A percentile compares a stretch with the other conserved stretches of the same genome.
Conservation (phyloP, 2,797 vertebrate species). For the Hippopotamyrus pictus region DNA sequence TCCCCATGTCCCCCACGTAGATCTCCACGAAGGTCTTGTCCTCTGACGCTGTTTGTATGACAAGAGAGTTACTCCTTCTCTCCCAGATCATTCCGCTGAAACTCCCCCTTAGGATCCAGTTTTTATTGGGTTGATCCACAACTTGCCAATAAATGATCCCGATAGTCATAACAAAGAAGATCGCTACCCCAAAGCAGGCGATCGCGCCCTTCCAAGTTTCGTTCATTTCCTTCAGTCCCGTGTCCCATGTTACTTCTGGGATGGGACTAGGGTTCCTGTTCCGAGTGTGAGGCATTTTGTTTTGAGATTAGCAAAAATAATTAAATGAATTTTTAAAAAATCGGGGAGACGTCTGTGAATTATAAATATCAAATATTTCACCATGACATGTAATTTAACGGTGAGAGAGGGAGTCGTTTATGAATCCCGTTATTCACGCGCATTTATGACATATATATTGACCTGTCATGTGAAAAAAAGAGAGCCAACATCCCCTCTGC, state of each 20-base stretch:
- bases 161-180: slow-evolving; percentile 89
- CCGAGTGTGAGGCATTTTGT: slow-evolving; percentile 73
- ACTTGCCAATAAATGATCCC: slow-evolving; percentile 94
- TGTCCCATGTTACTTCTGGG: slow-evolving; percentile 76
- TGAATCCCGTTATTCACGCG: slow-evolving; percentile 47
- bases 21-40: slow-evolving; percentile 73
- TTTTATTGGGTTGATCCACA: slow-evolving; percentile 81
- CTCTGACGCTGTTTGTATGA: slow-evolving; percentile 71
- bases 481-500: slow-evolving; percentile 39
- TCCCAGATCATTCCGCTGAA: slow-evolving; percentile 83
- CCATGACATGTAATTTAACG: slow-evolving; percentile 51
- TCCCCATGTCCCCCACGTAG: slow-evolving; percentile 66
- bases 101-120: slow-evolving; percentile 82
- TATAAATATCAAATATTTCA: slow-evolving; percentile 48
- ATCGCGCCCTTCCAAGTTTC: slow-evolving; percentile 87
- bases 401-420: slow-evolving; percentile 38
- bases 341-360: slow-evolving; percentile 48
- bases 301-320: slow-evolving; percentile 43
- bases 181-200: slow-evolving; percentile 78
- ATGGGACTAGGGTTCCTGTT: slow-evolving; percentile 72
- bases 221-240: slow-evolving; percentile 80
- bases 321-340: slow-evolving; percentile 16
- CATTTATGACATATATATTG: slow-evolving; percentile 53
- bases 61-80: slow-evolving; percentile 69
- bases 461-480: slow-evolving; percentile 58